Base-by-base conservation (phyloP, 2,888 invertebrate genomes). In the Muschampia plurimacula region DNA sequence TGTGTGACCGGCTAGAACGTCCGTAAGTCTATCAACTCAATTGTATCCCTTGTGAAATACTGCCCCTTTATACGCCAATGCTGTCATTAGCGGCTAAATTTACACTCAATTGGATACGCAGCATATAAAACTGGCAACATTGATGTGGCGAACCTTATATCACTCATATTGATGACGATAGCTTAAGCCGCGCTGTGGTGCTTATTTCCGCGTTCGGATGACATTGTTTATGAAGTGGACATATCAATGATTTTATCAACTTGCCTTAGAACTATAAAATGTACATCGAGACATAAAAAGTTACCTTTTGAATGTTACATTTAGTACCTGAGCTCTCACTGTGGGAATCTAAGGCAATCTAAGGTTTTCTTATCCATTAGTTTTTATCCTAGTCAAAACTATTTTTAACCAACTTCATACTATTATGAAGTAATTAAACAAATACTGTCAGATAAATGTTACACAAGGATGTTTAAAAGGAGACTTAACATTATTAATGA, bases 21-120 rank as follows among this genome's bases (percentile, higher is more conserved):
- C 71, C 71, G 67, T 72, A 72, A 72, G 66, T 72, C 71, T 67
- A 72, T 72, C 71, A 72, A n/a, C 28, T 60, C 66, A 67, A 41
- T 72, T 72, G 71, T 72, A 60, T 66, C 66, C 66, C 36, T 36
- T 22, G 66, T 66, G 66, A 71, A 59, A 60, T 65, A 71, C 60
- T 71, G 39, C 39, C 66, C 66, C 46, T 71, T 71, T 71, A 71
- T 71, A 71, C 71, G 66, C 59, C 66, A 12, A 41, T 60, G 13
- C 71, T 59, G 71, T 71, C 71, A 71, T 71, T 71, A 71, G 71
- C 39, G 71, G 59, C 39, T 49, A 60, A 71, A 71, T 71, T 71
- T 71, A 71, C 65, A 65, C 70, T 71, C 59, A 49, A 71, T 71
- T 68, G 68, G 68, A 59, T 49, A 60, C 32, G 28, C 55, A 10